Base-by-base conservation (phyloP, 2,888 invertebrate species). In the Prosapia bicincta region DNA sequence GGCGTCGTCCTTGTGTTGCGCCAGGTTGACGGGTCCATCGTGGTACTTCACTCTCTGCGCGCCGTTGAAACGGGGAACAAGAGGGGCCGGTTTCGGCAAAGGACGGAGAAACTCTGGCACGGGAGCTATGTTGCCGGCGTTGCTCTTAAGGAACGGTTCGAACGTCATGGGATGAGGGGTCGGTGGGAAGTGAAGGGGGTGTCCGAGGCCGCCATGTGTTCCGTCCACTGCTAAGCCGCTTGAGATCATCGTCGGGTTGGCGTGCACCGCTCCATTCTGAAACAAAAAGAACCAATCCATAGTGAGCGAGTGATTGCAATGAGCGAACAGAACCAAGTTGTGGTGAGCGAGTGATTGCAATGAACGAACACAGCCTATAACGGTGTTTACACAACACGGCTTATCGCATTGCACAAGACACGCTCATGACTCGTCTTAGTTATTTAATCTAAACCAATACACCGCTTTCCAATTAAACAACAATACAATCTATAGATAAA, bases 161-260 rank as follows among this genome's bases (percentile, higher is more conserved):
- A 70, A 77, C 20, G 77, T 75, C 77, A 32, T 72, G 7, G 77
- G 75, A 30, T 74, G 77, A 26, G 26, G 43, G 20, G 70, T 66
- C n/a, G 78, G 66, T n/a, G 73, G 26, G 69, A 76, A 73, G 66
- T 71, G 74, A 7, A 74, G 73, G 20, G 76, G 26, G 26, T 66
- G 71, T 26, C 74, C 74, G 28, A 73, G 78, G 32, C 82, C 83
- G 78, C 80, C 79, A 76, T 86, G 87, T 83, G 86, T 86, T 86
- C 90, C 90, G 88, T 90, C 90, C 87, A 90, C 88, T 85, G 89
- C 89, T 84, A 87, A 87, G 83, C 88, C 87, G 85, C 90, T 90
- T 84, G 90, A 90, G 88, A 90, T 90, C 90, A 90, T 90, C 88
- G 89, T 38, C 10, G 23, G 7, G 24, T 26, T 25, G n/a, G 43